Base-by-base conservation (phyloP, 2,888 invertebrate genomes). In the Lordiphosa fenestrarum region DNA sequence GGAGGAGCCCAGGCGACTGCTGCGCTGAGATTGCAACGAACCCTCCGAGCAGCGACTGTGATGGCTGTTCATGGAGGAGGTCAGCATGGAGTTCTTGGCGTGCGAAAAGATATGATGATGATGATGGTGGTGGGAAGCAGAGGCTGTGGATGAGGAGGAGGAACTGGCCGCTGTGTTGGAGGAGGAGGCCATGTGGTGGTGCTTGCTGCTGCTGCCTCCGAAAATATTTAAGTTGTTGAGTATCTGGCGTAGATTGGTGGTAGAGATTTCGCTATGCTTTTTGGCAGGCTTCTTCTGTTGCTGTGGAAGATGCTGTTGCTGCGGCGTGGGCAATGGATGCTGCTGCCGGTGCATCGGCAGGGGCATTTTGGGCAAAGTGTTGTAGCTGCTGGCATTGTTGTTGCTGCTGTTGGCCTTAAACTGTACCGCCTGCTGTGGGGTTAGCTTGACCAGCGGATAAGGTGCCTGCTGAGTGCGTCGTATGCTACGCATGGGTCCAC, bases 161-260 rank as follows among this genome's bases (percentile, higher is more conserved):
- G 63, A 66, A 19, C 62, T 62, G 66, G 38, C 48, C 9, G 66
- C 50, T 56, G 66, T 40, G 25, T 30, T 41, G 57, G 54, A 19
- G 19, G 19, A 19, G 19, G 19, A 19, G 19, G 19, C 67, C 53
- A 55, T 67, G 41, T 67, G 56, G 39, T 87, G 30, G 4, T 30
- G 76, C 69, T 87, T 86, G 47, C 87, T 83, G 75, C 84, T 85
- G 55, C 87, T 88, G 52, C 90, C 85, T 63, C 89, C 86, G 58
- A 96, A 96, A 88, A 96, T 95, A 86, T 95, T 95, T 36, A 95
- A 90, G 87, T 95, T 95, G 87, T 94, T 95, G 64, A 95, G 90
- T 83, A 96, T 95, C 80, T 95, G 94, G 33, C 95, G 90, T 41
- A 95, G 92, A 86, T 93, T 93, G 10, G 92, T 91, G 2, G 77